These are phyloP conservation scores for Acleris literana DNA, from an alignment of 2,888 invertebrate genomes.

Conservation along the genomic window DNA sequence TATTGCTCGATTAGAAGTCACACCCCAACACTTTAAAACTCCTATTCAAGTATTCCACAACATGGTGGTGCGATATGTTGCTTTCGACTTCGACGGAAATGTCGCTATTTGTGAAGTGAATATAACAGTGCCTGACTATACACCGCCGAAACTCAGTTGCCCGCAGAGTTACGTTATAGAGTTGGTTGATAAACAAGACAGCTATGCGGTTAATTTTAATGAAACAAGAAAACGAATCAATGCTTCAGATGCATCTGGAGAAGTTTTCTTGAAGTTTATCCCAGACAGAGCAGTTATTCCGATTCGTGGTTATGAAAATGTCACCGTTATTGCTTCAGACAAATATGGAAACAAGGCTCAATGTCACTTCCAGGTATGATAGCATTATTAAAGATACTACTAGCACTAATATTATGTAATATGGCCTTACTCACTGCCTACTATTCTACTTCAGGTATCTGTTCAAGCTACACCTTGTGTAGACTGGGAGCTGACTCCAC, in stretches of 20 bases:
- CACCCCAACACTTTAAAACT: slow-evolving; percentile 95
- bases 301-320: slow-evolving; percentile 95
- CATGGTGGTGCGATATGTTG: slow-evolving; percentile 96
- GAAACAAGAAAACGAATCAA: slow-evolving; percentile 93
- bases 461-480: slow-evolving; percentile 97
- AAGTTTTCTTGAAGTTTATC: slow-evolving; percentile 91
- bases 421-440: background rate
- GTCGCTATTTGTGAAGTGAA: slow-evolving; percentile 98
- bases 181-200: slow-evolving; percentile 94
- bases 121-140: slow-evolving; percentile 96
- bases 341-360: slow-evolving; percentile 93
- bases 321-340: slow-evolving; percentile 94
- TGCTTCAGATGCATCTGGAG: slow-evolving; percentile 94
- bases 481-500: slow-evolving; percentile 95
- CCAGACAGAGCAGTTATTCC: slow-evolving; percentile 93
- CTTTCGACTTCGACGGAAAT: slow-evolving; percentile 98
- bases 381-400: background rate
- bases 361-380: slow-evolving; percentile 93
- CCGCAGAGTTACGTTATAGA: slow-evolving; percentile 97
- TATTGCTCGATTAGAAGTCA: slow-evolving; percentile 95
- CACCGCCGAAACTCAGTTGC: slow-evolving; percentile 94
- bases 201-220: slow-evolving; percentile 95
- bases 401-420: background rate
- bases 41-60: slow-evolving; percentile 95
- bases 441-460: slow-evolving; percentile 83